Evolutionary conservation across 2,113 vertebrate species (phyloP), one percentile per base, ranked within the genome.

Genomic region (Centrocercus urophasianus): DNA sequence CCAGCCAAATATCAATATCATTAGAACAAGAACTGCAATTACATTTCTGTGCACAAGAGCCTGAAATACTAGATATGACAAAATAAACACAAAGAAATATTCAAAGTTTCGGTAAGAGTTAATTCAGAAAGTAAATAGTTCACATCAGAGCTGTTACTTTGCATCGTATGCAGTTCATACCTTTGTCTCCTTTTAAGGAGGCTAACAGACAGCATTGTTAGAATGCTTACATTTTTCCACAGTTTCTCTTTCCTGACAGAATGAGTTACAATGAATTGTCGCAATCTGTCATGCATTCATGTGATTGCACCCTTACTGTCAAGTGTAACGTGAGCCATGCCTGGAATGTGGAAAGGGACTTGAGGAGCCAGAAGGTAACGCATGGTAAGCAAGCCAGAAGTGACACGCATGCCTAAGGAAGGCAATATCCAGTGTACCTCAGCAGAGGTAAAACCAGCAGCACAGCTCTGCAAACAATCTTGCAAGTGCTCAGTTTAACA

Each of bases 61-160:
- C 57, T 93, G 88, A 94, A 95, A 88, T 88, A 93, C 90, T 70
- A 92, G 89, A n/a, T 85, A 88, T 48, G 74, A 71, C 42, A 93
- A 83, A 86, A 66, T 52, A 80, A 93, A 93, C 45, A 79, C 69
- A 43, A 93, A 48, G 11, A 84, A 89, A 86, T 34, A 91, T 70
- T 82, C 88, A 77, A 86, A 80, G 75, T 87, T 91, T 66, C 50
- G 67, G 36, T 43, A 16, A 88, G 90, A 91, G 89, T 85, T 60
- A 76, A 85, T 86, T 60, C 42, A 8, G 45, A 76, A 76, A 75
- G 21, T 2, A 56, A 70, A 56, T 30, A 28, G 52, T 27, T 66
- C 86, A 79, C 67, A 73, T 59, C 40, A 66, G 61, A 93, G 70
- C 25, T 78, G 64, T 16, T 85, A 34, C 88, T 91, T 88, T 83